Evolutionary conservation across 2,113 vertebrate species (phyloP).

Genomic region (Actenoides lindsayi): DNA sequence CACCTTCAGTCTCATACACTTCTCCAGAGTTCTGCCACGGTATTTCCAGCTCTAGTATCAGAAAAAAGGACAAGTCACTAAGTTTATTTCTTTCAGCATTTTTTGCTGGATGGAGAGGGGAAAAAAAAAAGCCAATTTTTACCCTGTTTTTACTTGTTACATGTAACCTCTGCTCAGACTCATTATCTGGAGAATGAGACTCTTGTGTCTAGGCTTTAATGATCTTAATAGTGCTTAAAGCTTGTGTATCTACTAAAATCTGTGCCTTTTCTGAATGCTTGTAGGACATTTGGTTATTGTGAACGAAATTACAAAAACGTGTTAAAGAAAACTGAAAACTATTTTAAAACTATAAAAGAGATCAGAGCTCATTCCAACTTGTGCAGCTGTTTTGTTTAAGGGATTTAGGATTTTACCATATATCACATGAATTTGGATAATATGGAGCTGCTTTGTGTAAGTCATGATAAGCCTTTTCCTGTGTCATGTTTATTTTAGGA

Average conservation of each 20-base stretch:
- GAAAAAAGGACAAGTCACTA: background rate
- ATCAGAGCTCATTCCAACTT: background rate
- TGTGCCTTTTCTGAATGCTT: background rate
- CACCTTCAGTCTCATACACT: background rate
- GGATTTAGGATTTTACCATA: background rate
- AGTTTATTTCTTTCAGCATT: background rate
- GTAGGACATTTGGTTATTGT: background rate
- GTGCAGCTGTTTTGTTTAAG: background rate
- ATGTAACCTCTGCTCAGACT: background rate
- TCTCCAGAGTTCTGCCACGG: background rate
- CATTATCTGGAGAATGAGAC: background rate
- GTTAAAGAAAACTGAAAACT: background rate
- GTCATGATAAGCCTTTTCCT: background rate
- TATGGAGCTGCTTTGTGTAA: slow-evolving; percentile 16
- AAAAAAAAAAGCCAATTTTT: background rate
- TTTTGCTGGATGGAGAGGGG: background rate
- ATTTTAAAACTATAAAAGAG: background rate
- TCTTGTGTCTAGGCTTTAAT: background rate
- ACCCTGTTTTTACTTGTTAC: background rate
- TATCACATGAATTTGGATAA: background rate
- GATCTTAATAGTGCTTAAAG: background rate
- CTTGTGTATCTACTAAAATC: background rate
- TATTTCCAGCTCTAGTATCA: background rate
- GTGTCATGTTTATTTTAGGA: background rate
- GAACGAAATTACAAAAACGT: background rate